Evolutionary conservation across 2,797 vertebrate species (phyloP).

Genomic region (Acanthurus tractus): DNA sequence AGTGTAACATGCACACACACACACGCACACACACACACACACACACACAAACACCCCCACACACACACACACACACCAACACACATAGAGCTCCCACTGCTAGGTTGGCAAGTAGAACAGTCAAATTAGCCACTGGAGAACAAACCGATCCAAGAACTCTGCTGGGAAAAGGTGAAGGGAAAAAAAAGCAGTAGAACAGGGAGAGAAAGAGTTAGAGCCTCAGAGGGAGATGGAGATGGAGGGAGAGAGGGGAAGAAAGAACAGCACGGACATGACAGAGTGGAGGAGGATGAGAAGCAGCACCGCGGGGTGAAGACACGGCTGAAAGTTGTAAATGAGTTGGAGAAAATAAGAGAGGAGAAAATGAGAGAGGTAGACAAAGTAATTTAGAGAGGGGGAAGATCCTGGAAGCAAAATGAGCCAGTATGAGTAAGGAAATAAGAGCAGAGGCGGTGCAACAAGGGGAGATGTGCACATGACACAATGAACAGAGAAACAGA

Average conservation of each 20-base stretch:
- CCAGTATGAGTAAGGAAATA: not conserved
- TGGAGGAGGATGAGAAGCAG: conserved; percentile 44
- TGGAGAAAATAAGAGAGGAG: conserved; percentile 34
- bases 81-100: conserved; percentile 65
- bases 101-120: conserved; percentile 81
- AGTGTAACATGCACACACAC: conserved; percentile 19
- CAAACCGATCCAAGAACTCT: conserved; percentile 75
- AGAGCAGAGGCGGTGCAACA: not conserved
- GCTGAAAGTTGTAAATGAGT: conserved; percentile 43
- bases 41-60: conserved; percentile 53
- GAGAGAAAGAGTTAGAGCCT: conserved; percentile 12
- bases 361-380: conserved; percentile 26
- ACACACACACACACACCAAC: conserved; percentile 50
- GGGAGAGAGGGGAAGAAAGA: conserved; percentile 29
- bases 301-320: conserved; percentile 12
- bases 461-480: not conserved
- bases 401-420: conserved; percentile 13
- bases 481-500: not conserved
- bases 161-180: conserved; percentile 69
- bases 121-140: conserved; percentile 88
- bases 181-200: conserved; percentile 37
- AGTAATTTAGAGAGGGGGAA: conserved; percentile 13
- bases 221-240: conserved; percentile 41
- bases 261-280: conserved; percentile 34
- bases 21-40: conserved; percentile 11